Evolutionary conservation across 2,888 invertebrate genomes (phyloP), one percentile per base, ranked within the genome.

Genomic region (Embidobia sp.): DNA sequence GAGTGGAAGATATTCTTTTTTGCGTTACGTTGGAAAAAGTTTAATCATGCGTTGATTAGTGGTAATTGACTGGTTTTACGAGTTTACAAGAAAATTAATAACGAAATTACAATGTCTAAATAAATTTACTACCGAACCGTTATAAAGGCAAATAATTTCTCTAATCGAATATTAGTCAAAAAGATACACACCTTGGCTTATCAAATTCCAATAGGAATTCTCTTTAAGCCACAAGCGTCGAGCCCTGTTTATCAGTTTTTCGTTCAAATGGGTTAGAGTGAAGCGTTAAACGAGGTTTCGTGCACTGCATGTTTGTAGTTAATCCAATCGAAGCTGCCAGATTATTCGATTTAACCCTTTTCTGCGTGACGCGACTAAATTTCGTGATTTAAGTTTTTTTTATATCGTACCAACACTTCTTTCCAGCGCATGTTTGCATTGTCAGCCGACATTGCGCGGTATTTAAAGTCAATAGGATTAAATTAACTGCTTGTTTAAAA

Each of bases 241-340:
- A 64, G 63, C 49, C 59, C 67, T 79, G 75, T 77, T 77, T 75
- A 79, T 75, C 75, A 79, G 72, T 77, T 75, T 77, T 59, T 64
- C 72, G 75, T 57, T 77, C 64, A 77, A 77, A 72, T 64, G 77
- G 72, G 74, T 63, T 55, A 53, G 59, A 69, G 75, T 55, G 80
- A 76, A 79, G 80, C 78, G 80, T 74, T 78, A 79, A 78, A 82
- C 81, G 80, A 79, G 78, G 70, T 75, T 79, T 77, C 80, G 76
- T 80, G 80, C 55, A 72, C 78, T 75, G 78, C 81, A 82, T 83
- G 82, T 82, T 83, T 82, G 77, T 59, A 77, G 75, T 73, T 85
- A 84, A 84, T 84, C 80, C 82, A 73, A 72, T 78, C 79, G 80
- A 84, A 83, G 83, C 78, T 79, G 61, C 59, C 64, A 79, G 82